Conservation (phyloP, 1,140 invertebrate genomes). For the Drosophila malerkotliana region DNA sequence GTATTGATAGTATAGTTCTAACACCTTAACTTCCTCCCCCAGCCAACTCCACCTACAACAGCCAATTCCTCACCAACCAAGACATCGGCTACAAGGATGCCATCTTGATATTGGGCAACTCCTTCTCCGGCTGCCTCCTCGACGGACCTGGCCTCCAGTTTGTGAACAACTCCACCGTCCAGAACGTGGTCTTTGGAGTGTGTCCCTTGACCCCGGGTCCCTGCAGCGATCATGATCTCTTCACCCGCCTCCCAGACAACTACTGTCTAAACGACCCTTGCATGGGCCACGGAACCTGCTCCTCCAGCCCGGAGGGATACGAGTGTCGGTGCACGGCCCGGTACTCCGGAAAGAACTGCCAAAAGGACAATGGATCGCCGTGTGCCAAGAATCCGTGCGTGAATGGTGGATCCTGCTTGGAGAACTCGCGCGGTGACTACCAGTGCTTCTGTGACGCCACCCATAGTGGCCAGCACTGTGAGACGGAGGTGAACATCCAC, state of each 20-base stretch:
- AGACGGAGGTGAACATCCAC: constrained; percentile 89
- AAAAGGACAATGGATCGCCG: constrained; percentile 90
- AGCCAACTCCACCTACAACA: constrained; percentile 91
- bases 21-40: not conserved
- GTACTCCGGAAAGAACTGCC: constrained; percentile 93
- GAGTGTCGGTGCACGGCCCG: constrained; percentile 91
- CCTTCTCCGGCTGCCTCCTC: constrained; percentile 92
- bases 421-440: constrained; percentile 90
- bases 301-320: constrained; percentile 89
- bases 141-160: constrained; percentile 93
- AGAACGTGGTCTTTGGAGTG: constrained; percentile 89
- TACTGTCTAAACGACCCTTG: constrained; percentile 92
- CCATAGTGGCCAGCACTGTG: constrained; percentile 91
- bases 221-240: constrained; percentile 86
- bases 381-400: constrained; percentile 89
- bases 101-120: constrained; percentile 90
- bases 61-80: constrained; percentile 88
- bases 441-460: constrained; percentile 89
- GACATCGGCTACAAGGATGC: constrained; percentile 87
- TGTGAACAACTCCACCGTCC: constrained; percentile 86
- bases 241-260: constrained; percentile 86
- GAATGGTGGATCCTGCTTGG: constrained; percentile 90
- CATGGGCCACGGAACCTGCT: constrained; percentile 91
- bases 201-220: constrained; percentile 89
- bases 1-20: not conserved